These are phyloP conservation scores for Labeo catla DNA, from an alignment of 2,113 vertebrate species.

Conservation along the genomic window DNA sequence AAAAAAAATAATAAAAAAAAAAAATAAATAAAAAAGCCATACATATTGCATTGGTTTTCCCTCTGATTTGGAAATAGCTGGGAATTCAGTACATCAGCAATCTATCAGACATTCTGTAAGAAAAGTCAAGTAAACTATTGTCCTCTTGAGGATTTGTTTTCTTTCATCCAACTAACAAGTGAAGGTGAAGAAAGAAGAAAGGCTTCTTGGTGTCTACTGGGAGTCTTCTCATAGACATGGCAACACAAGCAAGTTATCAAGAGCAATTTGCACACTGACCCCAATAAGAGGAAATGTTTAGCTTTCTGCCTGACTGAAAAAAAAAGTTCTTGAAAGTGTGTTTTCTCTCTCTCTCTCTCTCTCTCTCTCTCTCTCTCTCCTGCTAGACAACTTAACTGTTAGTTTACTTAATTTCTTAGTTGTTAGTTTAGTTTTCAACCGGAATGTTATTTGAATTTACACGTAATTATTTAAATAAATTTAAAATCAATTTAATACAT, in stretches of 20 bases:
- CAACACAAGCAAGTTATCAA: slow-evolving; percentile 3
- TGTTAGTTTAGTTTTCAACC: not conserved
- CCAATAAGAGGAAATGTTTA: not conserved
- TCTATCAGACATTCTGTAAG: not conserved
- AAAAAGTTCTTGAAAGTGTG: not conserved
- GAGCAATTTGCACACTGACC: slow-evolving; percentile 11
- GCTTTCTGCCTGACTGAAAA: not conserved
- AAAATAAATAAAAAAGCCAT: not conserved
- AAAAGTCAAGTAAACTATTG: not conserved
- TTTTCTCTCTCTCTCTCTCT: too few relatives aligned
- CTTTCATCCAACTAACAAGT: slow-evolving; percentile 15
- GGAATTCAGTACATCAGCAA: slow-evolving; percentile 6
- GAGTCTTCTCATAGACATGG: not conserved
- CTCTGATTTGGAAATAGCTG: slow-evolving; percentile 24
- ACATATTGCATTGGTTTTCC: not conserved
- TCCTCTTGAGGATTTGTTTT: not conserved
- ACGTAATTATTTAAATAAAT: not conserved
- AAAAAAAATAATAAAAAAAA: too few relatives aligned
- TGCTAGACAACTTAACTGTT: too few relatives aligned
- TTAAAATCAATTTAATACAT: not conserved
- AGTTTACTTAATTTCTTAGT: too few relatives aligned
- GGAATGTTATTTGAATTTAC: not conserved
- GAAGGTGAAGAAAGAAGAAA: slow-evolving; percentile 17
- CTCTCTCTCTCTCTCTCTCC: too few relatives aligned
- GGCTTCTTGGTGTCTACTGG: not conserved